Base-by-base conservation (phyloP, 2,888 invertebrate genomes). In the Digitonthophagus gazella region DNA sequence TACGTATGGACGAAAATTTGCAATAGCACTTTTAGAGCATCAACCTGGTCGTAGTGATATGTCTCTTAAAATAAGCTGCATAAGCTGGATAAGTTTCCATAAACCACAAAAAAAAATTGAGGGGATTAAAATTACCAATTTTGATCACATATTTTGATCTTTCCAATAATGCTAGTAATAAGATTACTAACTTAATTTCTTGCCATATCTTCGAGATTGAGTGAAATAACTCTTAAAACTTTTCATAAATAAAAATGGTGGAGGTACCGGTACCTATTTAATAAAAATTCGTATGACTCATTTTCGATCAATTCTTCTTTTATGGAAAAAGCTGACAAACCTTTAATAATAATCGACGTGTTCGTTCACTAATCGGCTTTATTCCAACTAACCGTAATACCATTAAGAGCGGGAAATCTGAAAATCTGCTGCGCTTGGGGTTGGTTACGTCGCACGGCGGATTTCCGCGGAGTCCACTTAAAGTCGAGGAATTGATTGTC, bases 401-500 rank as follows among this genome's bases (percentile, higher is more conserved):
- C 72, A 70, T 75, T 75, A 76, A 75, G 74, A 74, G 76, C 74
- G 63, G 28, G 28, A 44, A 44, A 44, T 61, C 16, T 20, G 61
- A 68, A 74, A 76, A 76, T 75, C 76, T 76, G 76, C 71, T 70
- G 18, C 66, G 44, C 56, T 72, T 68, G 65, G 64, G 58, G 66
- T 68, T 28, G 69, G 64, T 68, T 71, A 71, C 66, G 66, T 54
- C 54, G 18, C 11, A 14, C 15, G 61, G 61, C 22, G 71, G 67
- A 73, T 72, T 72, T 72, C 71, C 67, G 22, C 69, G 71, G 75
- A 74, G 69, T 74, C 73, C 74, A 75, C 75, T 72, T 70, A 70
- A 74, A 71, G 73, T 71, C 67, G 74, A 75, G 63, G 75, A 75
- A 76, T 75, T 75, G 75, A 76, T 76, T 76, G 75, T 76, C 75